Percentiles rank a stretch among this genome's conserved stretches.
Evolutionary conservation across 2,888 invertebrate species (phyloP).

Genomic region (Asteroscopus sphinx): DNA sequence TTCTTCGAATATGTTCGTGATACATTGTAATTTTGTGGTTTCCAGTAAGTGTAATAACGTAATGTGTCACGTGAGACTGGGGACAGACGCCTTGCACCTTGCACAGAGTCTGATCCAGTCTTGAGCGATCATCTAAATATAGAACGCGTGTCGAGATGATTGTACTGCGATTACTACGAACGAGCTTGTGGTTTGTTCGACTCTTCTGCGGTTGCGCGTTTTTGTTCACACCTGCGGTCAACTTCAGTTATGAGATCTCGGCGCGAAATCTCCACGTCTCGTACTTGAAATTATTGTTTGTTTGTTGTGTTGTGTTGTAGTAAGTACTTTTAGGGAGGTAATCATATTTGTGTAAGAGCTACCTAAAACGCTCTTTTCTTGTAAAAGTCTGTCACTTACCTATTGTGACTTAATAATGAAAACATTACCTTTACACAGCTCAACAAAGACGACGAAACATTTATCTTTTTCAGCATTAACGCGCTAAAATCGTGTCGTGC

Average conservation of each 20-base stretch:
- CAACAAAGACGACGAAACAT: conserved; percentile 78
- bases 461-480: conserved; percentile 85
- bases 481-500: conserved; percentile 83
- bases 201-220: conserved; percentile 76
- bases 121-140: conserved; percentile 78
- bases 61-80: conserved; percentile 69
- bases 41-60: conserved; percentile 62
- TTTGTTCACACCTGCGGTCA: conserved; percentile 81
- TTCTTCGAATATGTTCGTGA: conserved; percentile 65
- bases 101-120: conserved; percentile 76
- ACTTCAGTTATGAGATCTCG: conserved; percentile 70
- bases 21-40: conserved; percentile 68
- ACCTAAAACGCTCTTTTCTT: conserved; percentile 38
- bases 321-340: conserved; percentile 5
- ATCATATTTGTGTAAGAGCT: conserved; percentile 52
- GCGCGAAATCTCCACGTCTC: conserved; percentile 55
- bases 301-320: conserved; percentile 50
- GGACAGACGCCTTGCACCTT: conserved; percentile 74
- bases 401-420: conserved; percentile 62
- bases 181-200: conserved; percentile 75
- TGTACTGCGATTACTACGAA: conserved; percentile 72
- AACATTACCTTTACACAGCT: conserved; percentile 73
- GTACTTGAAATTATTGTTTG: conserved; percentile 46
- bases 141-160: conserved; percentile 80
- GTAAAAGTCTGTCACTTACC: conserved; percentile 55